Base-by-base conservation (phyloP, 1,140 invertebrate genomes). In the Sycobia sp. region DNA sequence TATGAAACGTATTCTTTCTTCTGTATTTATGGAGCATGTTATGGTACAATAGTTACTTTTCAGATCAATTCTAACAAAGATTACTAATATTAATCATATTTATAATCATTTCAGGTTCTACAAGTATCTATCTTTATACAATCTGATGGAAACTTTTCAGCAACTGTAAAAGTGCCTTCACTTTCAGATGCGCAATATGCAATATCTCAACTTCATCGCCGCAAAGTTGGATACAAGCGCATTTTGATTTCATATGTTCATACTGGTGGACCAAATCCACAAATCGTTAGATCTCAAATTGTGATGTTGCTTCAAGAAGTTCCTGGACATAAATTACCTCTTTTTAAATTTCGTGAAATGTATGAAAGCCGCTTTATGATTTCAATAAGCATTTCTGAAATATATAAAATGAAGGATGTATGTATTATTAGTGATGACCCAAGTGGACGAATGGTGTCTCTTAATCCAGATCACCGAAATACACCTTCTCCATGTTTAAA, bases 321-420 rank as follows among this genome's bases (percentile, higher is more conserved):
- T 36, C 91, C 92, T 43, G 87, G 87, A 1, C 86, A 90, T 71
- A 85, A 85, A 66, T 80, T 95, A 63, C 91, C 91, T 3, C 84
- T 95, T 27, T 93, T 93, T 73, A 92, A 92, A 78, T 93, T 95
- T 69, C 87, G 92, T 55, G 91, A 94, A 77, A 83, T 94, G 67
- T 92, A 91, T 75, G 92, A 95, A 77, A 90, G 88, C 68, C 87
- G 92, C 59, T 95, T 89, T 72, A 87, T 91, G 76, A 87, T 88
- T 43, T 88, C 89, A 1, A 87, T 94, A 18, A 90, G 89, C 68
- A 86, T 93, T 1, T 89, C 91, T 1, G 92, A 94, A 70, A 79
- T 95, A 53, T 91, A 91, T 71, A 89, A 90, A 74, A 85, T 94
- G 83, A 87, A 86, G 67, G 91, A 94, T 70, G 86, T 90, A 25